A percentile compares a stretch with the other conserved stretches of the same genome.
Conservation (phyloP, 1,140 invertebrate genomes). For the Parasteatoda tepidariorum region DNA sequence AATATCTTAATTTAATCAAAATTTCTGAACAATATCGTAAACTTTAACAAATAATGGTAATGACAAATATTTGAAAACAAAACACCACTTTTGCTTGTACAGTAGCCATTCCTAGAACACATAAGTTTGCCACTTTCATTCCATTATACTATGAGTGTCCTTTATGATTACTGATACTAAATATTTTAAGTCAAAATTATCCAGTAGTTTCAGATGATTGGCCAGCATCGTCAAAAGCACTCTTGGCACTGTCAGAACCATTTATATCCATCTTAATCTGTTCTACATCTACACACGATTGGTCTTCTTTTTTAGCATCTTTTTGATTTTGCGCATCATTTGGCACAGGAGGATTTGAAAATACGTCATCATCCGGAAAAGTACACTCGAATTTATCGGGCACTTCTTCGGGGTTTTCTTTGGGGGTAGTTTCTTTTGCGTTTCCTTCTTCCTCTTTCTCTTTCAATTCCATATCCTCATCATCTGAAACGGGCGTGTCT, state of each 20-base stretch:
- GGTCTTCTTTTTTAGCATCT: neutral
- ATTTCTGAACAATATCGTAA: too few relatives aligned
- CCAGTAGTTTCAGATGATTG: constrained; percentile 36
- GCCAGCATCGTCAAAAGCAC: neutral
- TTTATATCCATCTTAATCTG: constrained; percentile 36
- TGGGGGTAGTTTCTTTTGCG: neutral
- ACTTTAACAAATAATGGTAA: too few relatives aligned
- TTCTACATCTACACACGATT: constrained; percentile 1
- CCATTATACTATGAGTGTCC: too few relatives aligned
- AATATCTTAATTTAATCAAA: too few relatives aligned
- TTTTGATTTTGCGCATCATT: too few relatives aligned
- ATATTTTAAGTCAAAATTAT: too few relatives aligned
- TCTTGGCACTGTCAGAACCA: constrained; percentile 25
- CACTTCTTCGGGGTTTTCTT: neutral
- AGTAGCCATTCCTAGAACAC: too few relatives aligned
- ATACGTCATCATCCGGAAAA: constrained; percentile 8
- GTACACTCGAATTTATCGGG: constrained; percentile 27
- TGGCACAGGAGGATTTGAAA: neutral
- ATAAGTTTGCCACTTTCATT: too few relatives aligned
- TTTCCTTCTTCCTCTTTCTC: neutral
- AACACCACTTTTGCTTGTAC: too few relatives aligned
- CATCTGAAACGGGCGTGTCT: constrained; percentile 44
- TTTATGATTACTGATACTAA: too few relatives aligned
- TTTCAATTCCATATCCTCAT: constrained; percentile 37
- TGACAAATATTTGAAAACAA: too few relatives aligned